A percentile compares a stretch with the other conserved stretches of the same genome.
These are phyloP conservation scores for Stenotaenia linearis DNA, from an alignment of 2,888 invertebrate species.

Conservation along the genomic window DNA sequence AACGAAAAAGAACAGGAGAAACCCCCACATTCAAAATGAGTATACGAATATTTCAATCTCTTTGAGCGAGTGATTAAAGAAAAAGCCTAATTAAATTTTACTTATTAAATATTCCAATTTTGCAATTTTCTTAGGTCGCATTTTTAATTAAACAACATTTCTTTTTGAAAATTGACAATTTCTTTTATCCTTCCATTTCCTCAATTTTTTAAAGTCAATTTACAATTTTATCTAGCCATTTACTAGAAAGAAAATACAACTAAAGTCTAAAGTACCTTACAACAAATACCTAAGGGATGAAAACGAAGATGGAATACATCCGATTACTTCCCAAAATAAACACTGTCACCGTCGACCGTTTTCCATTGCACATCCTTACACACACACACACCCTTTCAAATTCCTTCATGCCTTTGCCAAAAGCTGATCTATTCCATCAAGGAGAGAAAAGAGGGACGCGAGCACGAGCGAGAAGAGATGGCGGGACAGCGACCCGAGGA, in stretches of 20 bases:
- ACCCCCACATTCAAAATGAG: neutral
- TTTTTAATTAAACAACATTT: neutral
- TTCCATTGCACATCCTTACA: constrained; percentile 7
- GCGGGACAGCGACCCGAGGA: constrained; percentile 24
- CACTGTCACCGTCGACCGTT: constrained; percentile 3
- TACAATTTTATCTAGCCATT: neutral
- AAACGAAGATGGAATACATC: constrained; percentile 8
- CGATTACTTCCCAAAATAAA: constrained; percentile 13
- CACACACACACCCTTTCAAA: constrained; percentile 21
- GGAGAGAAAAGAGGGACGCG: neutral
- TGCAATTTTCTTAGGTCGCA: neutral
- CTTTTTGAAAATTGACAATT: neutral
- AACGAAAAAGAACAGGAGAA: neutral
- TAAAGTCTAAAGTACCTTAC: neutral
- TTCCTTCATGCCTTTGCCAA: constrained; percentile 21
- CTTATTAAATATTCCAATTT: constrained; percentile 19
- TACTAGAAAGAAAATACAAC: neutral
- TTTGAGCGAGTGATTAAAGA: neutral
- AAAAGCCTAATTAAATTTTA: constrained; percentile 19
- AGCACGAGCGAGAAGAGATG: neutral
- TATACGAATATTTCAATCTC: neutral
- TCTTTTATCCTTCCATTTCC: neutral
- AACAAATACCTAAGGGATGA: constrained; percentile 2
- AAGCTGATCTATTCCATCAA: constrained; percentile 24
- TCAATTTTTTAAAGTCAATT: neutral